Evolutionary conservation across 2,888 invertebrate genomes (phyloP).

Genomic region (Helicoverpa assulta): DNA sequence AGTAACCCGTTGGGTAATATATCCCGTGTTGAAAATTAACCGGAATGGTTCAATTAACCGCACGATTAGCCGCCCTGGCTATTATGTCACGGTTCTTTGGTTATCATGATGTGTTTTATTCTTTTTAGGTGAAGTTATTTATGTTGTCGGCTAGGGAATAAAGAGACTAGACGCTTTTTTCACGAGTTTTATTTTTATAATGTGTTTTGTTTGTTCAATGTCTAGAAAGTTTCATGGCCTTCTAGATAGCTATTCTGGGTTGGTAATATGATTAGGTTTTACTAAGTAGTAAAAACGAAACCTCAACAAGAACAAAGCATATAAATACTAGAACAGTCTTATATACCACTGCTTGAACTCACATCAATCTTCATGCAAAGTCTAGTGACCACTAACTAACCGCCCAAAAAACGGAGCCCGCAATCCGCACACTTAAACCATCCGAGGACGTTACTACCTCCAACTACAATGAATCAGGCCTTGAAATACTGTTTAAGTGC

Average conservation of each 20-base stretch:
- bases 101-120: constrained; percentile 45
- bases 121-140: constrained; percentile 12
- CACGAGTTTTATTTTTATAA: too few relatives aligned
- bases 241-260: too few relatives aligned
- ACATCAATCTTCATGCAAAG: constrained; percentile 36
- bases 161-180: not conserved
- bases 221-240: too few relatives aligned
- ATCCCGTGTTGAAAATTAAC: constrained; percentile 58
- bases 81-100: constrained; percentile 47
- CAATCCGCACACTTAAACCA: constrained; percentile 38
- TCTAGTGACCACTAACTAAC: constrained; percentile 47
- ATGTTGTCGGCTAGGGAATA: not conserved
- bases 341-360: constrained; percentile 9
- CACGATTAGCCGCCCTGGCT: constrained; percentile 52
- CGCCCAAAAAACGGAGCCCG: constrained; percentile 33
- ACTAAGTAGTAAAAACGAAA: not conserved
- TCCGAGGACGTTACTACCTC: constrained; percentile 53
- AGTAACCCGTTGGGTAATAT: constrained; percentile 57
- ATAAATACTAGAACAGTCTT: constrained; percentile 5
- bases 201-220: not conserved
- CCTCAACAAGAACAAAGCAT: not conserved
- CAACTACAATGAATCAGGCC: constrained; percentile 66
- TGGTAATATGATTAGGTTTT: not conserved
- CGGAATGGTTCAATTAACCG: constrained; percentile 58
- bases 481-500: constrained; percentile 64